Evolutionary conservation across 2,888 invertebrate species (phyloP).

Genomic region (Brenthis ino): DNA sequence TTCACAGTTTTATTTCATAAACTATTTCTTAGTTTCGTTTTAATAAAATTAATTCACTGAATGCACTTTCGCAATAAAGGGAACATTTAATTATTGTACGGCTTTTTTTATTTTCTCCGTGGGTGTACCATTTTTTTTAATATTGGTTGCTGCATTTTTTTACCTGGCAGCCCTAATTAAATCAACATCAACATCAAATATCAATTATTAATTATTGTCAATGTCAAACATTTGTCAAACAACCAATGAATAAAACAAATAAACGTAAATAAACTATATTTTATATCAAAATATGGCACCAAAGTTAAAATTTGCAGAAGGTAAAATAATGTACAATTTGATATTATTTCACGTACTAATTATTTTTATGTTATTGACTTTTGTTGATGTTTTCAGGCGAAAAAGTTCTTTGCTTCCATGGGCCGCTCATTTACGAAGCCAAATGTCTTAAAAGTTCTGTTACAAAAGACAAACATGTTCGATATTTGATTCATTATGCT

Average conservation of each 20-base stretch:
- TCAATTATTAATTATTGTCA: neutral
- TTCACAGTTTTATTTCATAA: no score
- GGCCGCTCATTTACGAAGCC: slow-evolving; percentile 97
- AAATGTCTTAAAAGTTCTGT: slow-evolving; percentile 94
- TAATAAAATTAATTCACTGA: no score
- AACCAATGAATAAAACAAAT: slow-evolving; percentile 4
- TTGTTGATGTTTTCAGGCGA: slow-evolving; percentile 84
- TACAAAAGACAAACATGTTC: slow-evolving; percentile 92
- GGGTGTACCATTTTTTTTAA: no score
- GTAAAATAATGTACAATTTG: slow-evolving; percentile 48
- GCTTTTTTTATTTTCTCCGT: no score
- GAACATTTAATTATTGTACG: no score
- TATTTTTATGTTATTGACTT: neutral
- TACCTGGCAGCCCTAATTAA: no score
- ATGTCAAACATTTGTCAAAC: slow-evolving; percentile 7
- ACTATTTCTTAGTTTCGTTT: no score
- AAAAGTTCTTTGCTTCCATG: slow-evolving; percentile 97
- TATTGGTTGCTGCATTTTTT: no score
- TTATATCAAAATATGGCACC: slow-evolving; percentile 76
- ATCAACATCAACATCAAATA: no score
- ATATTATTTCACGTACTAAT: neutral
- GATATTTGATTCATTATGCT: slow-evolving; percentile 97
- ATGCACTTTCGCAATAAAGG: no score
- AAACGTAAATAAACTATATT: slow-evolving; percentile 27
- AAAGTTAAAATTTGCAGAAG: slow-evolving; percentile 88